These are phyloP conservation scores for Erythrolamprus reginae DNA, from an alignment of 2,113 vertebrate genomes.

Conservation along the genomic window DNA sequence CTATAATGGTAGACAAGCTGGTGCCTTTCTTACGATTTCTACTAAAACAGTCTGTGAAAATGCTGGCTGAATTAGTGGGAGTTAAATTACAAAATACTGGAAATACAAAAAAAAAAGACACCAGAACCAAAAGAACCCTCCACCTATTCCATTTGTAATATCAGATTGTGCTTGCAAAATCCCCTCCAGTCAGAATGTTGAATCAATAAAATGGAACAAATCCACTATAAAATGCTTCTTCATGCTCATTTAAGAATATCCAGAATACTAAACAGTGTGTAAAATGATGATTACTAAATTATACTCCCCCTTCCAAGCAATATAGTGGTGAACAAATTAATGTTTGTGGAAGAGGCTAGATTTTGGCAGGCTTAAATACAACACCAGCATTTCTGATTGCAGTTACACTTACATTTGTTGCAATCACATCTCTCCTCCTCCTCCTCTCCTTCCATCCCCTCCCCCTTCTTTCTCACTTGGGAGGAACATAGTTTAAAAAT, in stretches of 20 bases:
- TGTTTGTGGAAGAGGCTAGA: background rate
- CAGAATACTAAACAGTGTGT: background rate
- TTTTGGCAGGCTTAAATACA: background rate
- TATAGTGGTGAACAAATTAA: background rate
- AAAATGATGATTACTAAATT: background rate
- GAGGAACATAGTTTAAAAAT: slow-evolving; percentile 1
- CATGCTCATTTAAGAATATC: background rate
- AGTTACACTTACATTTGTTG: background rate
- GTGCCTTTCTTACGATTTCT: background rate
- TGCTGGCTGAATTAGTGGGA: background rate
- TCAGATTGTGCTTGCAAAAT: background rate
- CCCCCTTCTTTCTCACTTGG: background rate
- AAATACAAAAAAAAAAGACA: background rate
- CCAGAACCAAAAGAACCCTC: background rate
- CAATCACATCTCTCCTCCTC: background rate
- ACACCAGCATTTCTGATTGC: background rate
- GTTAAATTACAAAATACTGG: background rate
- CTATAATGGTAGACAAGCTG: background rate
- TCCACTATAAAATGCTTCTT: background rate
- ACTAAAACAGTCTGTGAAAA: background rate
- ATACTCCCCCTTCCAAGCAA: background rate
- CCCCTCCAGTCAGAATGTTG: background rate
- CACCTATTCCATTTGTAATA: background rate
- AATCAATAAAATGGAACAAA: background rate
- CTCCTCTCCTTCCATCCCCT: background rate